Conservation (phyloP, 53 echinoderm and acorn worm species). For the Stichopus horrens region DNA sequence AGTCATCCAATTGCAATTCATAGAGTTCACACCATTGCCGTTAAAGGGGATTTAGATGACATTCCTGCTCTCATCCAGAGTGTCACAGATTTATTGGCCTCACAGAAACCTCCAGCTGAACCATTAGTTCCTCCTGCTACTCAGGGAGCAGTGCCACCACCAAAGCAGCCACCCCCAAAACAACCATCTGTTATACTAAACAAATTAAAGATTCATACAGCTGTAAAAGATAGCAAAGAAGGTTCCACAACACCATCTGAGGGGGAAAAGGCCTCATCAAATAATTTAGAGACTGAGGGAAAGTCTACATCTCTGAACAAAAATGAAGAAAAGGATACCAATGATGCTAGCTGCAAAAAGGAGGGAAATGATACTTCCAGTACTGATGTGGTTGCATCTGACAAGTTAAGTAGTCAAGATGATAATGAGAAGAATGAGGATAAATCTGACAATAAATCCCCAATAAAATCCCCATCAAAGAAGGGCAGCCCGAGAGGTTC, state of each 20-base stretch:
- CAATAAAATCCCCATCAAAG: slow-evolving; percentile 5
- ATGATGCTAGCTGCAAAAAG: background rate
- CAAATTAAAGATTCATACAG: background rate
- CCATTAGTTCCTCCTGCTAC: background rate
- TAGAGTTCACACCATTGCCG: slow-evolving; percentile 42
- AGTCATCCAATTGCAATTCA: slow-evolving; percentile 33
- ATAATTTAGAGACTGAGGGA: background rate
- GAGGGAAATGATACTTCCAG: background rate
- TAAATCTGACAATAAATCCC: background rate
- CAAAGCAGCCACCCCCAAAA: background rate
- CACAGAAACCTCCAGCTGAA: background rate
- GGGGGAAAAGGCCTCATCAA: background rate
- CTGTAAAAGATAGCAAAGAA: background rate
- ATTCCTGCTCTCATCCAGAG: slow-evolving; percentile 39
- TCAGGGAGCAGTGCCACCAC: background rate
- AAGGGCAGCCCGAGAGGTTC: background rate
- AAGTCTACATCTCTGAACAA: background rate
- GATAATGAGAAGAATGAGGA: background rate
- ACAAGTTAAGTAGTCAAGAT: background rate
- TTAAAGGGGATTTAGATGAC: slow-evolving; percentile 40
- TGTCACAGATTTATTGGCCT: slow-evolving; percentile 34
- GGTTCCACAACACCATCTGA: background rate
- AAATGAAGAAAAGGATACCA: background rate
- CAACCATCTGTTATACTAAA: background rate
- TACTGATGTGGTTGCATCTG: background rate